Evolutionary conservation across 2,888 invertebrate species (phyloP), one percentile per base, ranked within the genome.

Genomic region (Athetis lepigone): DNA sequence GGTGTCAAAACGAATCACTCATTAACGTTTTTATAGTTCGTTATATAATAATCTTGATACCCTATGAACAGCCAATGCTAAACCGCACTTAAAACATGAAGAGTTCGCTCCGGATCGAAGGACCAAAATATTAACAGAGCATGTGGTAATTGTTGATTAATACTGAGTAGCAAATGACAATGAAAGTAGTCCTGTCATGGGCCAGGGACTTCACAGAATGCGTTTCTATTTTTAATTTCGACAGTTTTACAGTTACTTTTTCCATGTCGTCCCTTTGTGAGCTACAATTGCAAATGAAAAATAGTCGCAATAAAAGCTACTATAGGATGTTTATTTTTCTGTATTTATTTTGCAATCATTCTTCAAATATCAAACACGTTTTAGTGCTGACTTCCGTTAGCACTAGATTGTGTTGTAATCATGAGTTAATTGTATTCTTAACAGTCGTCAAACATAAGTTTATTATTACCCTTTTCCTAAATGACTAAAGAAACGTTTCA

Each of bases 291-390:
- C 21, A 29, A 54, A 51, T 51, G 11, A 9, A 46, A 74, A 75
- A 55, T 47, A 45, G 40, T 7, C 27, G 37, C 23, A 37, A 68
- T 69, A 7, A 43, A 40, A 45, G 4, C 4, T 39, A 36, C 13
- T 39, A 36, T 46, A 49, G 43, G 8, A 33, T 56, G 40, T 42
- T 46, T 25, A 29, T 11, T 46, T 25, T 67, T 58, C 69, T 37
- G 36, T 58, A 39, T 43, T 73, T 69, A 51, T 40, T 51, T 43
- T 43, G 47, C 42, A 62, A 43, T 70, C 55, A 52, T 63, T 71
- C 70, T 55, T 39, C 50, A 55, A 70, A 74, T 63, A 75, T 54
- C 19, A 40, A 42, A 46, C 50, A 33, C 16, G 54, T 42, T 75
- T 60, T 59, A 70, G 40, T 55, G 50, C 37, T 27, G 45, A 55